A percentile compares a stretch with the other conserved stretches of the same genome.
phyloP scores from a whole-genome alignment of 1,140 invertebrate species.

The Bradysia coprophila region DNA sequence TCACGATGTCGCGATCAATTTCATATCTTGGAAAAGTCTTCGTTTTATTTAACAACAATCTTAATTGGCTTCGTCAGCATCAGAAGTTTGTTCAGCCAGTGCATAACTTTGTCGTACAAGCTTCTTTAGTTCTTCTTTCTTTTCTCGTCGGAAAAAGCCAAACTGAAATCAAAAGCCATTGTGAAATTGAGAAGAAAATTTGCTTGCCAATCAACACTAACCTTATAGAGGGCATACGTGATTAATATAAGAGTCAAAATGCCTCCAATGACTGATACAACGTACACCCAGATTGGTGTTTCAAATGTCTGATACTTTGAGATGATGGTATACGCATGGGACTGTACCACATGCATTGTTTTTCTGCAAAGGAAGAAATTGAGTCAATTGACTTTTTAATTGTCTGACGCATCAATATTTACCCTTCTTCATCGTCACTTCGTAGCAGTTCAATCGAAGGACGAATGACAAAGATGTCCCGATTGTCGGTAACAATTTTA shows the following conservation, averaged over 20 bases:
- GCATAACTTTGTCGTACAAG: conserved; percentile 13
- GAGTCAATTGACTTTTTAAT: not conserved
- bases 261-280: conserved; percentile 15
- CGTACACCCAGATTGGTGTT: conserved; percentile 15
- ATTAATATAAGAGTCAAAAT: conserved; percentile 13
- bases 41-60: too few species aligned
- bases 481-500: conserved; percentile 17
- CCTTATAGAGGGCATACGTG: conserved; percentile 15
- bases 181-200: not conserved
- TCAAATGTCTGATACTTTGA: conserved; percentile 14
- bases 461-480: conserved; percentile 20
- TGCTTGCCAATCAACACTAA: not conserved
- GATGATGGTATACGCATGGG: conserved; percentile 13
- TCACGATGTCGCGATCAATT: too few species aligned
- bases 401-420: not conserved
- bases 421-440: conserved; percentile 11
- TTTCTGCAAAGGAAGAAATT: not conserved
- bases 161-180: conserved; percentile 4
- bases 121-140: conserved; percentile 17
- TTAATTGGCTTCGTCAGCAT: too few species aligned
- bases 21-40: too few species aligned
- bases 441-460: conserved; percentile 12
- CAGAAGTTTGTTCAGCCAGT: conserved; percentile 12
- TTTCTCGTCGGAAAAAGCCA: conserved; percentile 19
- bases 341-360: not conserved